A percentile compares a stretch with the other conserved stretches of the same genome.
phyloP scores from a whole-genome alignment of 2,888 invertebrate genomes.

The Meghimatium bilineatum region DNA sequence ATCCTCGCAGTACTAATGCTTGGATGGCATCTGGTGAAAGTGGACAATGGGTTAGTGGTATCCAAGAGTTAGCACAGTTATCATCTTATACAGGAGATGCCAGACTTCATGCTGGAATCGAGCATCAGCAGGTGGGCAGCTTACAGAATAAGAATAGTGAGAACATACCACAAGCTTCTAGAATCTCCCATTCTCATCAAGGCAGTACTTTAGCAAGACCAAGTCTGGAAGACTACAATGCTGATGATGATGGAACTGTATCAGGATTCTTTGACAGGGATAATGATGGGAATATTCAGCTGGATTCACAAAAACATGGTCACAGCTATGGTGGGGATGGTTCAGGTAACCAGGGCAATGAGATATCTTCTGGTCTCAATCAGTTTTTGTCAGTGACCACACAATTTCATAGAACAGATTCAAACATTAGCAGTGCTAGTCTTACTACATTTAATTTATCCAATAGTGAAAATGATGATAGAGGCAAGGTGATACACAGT shows the following conservation, averaged over 20 bases:
- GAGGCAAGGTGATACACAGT: conserved; percentile 16
- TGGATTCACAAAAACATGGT: not conserved
- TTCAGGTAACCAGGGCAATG: not conserved
- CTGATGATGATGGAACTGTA: conserved; percentile 54
- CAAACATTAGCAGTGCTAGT: conserved; percentile 57
- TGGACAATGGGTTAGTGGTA: not conserved
- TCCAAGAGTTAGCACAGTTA: not conserved
- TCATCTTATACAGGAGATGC: not conserved
- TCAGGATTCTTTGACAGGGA: conserved; percentile 55
- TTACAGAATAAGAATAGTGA: not conserved
- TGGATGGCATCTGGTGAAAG: conserved; percentile 11
- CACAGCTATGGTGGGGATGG: not conserved
- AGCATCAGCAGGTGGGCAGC: not conserved
- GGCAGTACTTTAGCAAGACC: conserved; percentile 2
- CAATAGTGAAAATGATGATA: conserved; percentile 45
- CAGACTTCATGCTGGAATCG: not conserved
- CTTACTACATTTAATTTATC: conserved; percentile 54
- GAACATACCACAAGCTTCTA: not conserved
- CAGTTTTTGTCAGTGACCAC: conserved; percentile 24
- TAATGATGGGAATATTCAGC: conserved; percentile 48
- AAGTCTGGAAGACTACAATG: conserved; percentile 17
- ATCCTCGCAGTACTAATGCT: conserved; percentile 15
- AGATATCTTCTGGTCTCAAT: conserved; percentile 22
- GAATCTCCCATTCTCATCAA: not conserved
- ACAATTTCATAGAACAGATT: conserved; percentile 50